These are phyloP conservation scores for Eclectus roratus DNA, from an alignment of 2,113 vertebrate species.

Conservation along the genomic window DNA sequence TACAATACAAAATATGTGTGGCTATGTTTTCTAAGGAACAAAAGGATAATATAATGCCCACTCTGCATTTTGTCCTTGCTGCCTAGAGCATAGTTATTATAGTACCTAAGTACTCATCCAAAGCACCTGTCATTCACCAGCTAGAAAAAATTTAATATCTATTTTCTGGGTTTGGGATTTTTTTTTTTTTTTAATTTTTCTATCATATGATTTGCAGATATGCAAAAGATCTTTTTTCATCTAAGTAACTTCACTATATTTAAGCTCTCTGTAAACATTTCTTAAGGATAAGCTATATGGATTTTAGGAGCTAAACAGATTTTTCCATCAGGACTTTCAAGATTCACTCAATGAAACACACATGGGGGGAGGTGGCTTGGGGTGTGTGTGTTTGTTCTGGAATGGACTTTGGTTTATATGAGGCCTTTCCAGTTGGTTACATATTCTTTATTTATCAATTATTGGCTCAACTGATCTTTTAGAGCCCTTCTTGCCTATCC, in stretches of 20 bases:
- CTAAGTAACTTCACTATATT: neutral
- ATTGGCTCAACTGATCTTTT: neutral
- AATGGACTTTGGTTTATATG: neutral
- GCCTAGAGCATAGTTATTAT: neutral
- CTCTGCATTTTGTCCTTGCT: neutral
- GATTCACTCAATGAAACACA: neutral
- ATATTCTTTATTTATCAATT: neutral
- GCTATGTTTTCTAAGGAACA: neutral
- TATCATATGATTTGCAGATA: neutral
- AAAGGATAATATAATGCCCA: neutral
- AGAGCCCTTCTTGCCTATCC: neutral
- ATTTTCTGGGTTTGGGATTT: neutral
- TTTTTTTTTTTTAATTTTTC: neutral
- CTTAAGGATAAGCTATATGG: neutral
- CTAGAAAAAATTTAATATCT: neutral
- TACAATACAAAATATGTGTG: neutral
- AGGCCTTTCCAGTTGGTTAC: neutral
- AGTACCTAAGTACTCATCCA: neutral
- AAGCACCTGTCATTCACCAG: neutral
- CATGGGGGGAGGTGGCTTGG: neutral
- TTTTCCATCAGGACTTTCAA: slow-evolving; percentile 13
- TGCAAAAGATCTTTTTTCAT: neutral
- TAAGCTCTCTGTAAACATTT: neutral
- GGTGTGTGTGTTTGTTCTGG: neutral
- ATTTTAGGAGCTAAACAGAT: neutral